Base-by-base conservation (phyloP, 1,140 invertebrate species). In the Glossosoma conforme region DNA sequence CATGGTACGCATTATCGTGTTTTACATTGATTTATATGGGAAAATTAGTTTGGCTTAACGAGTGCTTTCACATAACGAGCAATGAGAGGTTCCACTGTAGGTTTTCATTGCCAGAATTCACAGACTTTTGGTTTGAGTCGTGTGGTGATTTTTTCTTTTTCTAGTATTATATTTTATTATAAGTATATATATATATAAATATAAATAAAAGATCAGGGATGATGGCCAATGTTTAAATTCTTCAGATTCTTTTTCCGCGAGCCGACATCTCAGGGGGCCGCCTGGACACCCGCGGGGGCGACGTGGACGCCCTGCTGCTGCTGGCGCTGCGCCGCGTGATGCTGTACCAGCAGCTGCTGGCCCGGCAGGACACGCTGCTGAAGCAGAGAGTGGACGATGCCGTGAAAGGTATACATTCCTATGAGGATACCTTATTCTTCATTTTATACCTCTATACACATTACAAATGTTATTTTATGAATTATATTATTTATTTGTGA, bases 341-440 rank as follows among this genome's bases (percentile, higher is more conserved):
- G 2, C 32, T 58, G n/a, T 58, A 58, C 41, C 52, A 58, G 32
- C 56, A 58, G 33, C 33, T 51, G 20, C 24, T 58, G 13, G 56
- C 56, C 14, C 44, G 49, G 24, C 36, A 45, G 28, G 44, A 51
- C 25, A 42, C 40, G 14, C 20, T 45, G 19, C 35, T 58, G 1
- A 38, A 50, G 1, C 25, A 47, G 14, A 48, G 37, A 21, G 41
- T 58, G 13, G 51, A 53, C 11, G 25, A 42, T 24, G 51, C 46
- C 14, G 25, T 58, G 14, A 46, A 19, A 21, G 56, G 54, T 56
- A 24, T n/a, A 21, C 24, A 25, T 13, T 28, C n/a, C 6, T 28
- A 8, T 28, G 6, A n/a, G n/a, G n/a, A 28, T 28, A 28, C n/a
- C 6, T 28, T n/a, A 28, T 8, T 28, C n/a, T 28, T 28, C 6